Base-by-base conservation (phyloP, 2,113 vertebrate species). In the Oryzias celebensis region DNA sequence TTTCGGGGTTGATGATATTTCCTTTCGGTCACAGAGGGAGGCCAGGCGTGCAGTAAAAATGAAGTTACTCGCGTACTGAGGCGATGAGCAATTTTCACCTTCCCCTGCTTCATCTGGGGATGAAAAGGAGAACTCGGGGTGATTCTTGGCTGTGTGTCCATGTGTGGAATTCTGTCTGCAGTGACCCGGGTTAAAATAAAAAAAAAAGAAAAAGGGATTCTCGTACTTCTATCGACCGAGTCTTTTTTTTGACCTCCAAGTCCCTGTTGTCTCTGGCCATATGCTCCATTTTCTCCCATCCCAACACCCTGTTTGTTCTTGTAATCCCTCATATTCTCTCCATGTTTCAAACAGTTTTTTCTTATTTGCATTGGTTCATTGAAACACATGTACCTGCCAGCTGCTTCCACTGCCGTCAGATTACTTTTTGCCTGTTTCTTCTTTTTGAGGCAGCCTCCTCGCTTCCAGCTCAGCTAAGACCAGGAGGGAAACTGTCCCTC, bases 21-120 rank as follows among this genome's bases (percentile, higher is more conserved):
- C 24, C 65, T 60, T 68, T 75, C 65, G 72, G 68, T 65, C 68
- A 52, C 58, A 23, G 52, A 5, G 52, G 72, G 58, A 71, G 36
- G 26, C 43, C 42, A 71, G 24, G 62, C 54, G 22, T 23, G 41
- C 14, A 26, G 18, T 20, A 28, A 61, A 76, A 74, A 73, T 73
- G n/a, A 80, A 72, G 73, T 60, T 36, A 36, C 68, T 68, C 50
- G 50, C 57, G 60, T 68, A 61, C 62, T 62, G 51, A 69, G 62
- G 73, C 59, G 65, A 58, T 75, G 73, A 70, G 73, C 78, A 4
- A 62, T 72, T 83, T 70, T 63, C 58, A 24, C 49, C 17, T 68
- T 62, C 65, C 24, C 45, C 41, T 59, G 52, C 5, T 28, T 56
- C 57, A 75, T 66, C 50, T 56, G 45, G 59, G 54, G 66, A 69